phyloP scores from a whole-genome alignment of 2,797 vertebrate genomes.

The Channa striata region DNA sequence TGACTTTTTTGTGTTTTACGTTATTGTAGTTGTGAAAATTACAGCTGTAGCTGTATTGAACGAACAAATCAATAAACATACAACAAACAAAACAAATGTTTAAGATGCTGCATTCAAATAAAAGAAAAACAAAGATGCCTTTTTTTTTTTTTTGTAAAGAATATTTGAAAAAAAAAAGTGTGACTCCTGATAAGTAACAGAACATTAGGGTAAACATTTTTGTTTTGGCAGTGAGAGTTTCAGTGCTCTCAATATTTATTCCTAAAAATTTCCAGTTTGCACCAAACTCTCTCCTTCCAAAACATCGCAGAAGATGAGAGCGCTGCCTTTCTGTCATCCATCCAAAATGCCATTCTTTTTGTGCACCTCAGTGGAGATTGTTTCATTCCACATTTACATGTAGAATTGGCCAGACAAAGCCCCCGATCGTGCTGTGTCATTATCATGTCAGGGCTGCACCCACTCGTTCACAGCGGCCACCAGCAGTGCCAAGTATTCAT shows the following conservation, averaged over 20 bases:
- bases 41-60: neutral
- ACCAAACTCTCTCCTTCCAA: slow-evolving; percentile 4
- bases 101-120: neutral
- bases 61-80: slow-evolving; percentile 2
- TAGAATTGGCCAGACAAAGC: slow-evolving; percentile 28
- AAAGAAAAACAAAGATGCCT: too few species aligned
- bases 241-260: slow-evolving; percentile 25
- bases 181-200: too few species aligned
- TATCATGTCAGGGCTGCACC: slow-evolving; percentile 35
- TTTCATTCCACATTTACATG: slow-evolving; percentile 33
- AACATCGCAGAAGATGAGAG: neutral
- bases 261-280: slow-evolving; percentile 18
- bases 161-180: too few species aligned
- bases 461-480: slow-evolving; percentile 28
- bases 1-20: neutral
- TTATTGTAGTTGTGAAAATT: neutral
- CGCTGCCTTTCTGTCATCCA: neutral
- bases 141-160: neutral
- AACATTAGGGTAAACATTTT: neutral
- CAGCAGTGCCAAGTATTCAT: slow-evolving; percentile 29
- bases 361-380: slow-evolving; percentile 21
- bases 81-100: neutral
- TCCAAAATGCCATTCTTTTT: neutral
- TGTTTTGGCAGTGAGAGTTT: neutral
- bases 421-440: slow-evolving; percentile 34